Evolutionary conservation across 1,140 invertebrate genomes (phyloP), one percentile per base, ranked within the genome.

Genomic region (Macrobrachium rosenbergii): DNA sequence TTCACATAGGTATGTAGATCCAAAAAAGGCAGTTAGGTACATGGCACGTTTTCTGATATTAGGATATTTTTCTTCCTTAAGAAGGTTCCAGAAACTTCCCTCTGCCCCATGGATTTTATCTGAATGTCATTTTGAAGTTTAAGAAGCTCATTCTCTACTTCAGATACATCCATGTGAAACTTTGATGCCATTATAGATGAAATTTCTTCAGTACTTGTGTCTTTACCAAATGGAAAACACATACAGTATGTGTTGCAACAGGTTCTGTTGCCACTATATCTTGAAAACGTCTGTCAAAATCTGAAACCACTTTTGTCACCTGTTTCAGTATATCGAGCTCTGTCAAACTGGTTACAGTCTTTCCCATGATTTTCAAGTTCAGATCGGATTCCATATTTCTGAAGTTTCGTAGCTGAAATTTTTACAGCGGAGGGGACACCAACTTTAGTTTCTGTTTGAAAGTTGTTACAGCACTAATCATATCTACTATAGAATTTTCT

Each of bases 1-100:
- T 78, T 78, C 76, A 78, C 43, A 78, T 11, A 78, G 37, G 79
- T 81, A 81, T 28, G 79, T 81, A 62, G 79, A 63, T 63, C 60
- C 59, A 81, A 81, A 64, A 63, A 81, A 81, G n/a, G 58, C 52
- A 62, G 59, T 81, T 62, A 81, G 79, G 59, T 81, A 81, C 79
- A 81, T 81, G 58, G 77, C 37, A 81, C 59, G 63, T 81, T 81
- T 81, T 81, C 79, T 81, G 62, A 81, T 28, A 16, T 62, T 81
- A 23, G 79, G 37, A 60, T 81, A 63, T 64, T 81, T 64, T 81
- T 78, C 76, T 78, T 78, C 76, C 2, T 7, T 10, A 7, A 78
- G 45, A 78, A 78, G 76, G 76, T 52, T 78, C 76, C 72, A 75
- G 14, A 75, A 75, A 12, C 21, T 75, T 28, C 72, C 72, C 43